Percentiles rank a stretch among this genome's conserved stretches.
Evolutionary conservation across 2,113 vertebrate species (phyloP).

Genomic region (Arizona elegans): DNA sequence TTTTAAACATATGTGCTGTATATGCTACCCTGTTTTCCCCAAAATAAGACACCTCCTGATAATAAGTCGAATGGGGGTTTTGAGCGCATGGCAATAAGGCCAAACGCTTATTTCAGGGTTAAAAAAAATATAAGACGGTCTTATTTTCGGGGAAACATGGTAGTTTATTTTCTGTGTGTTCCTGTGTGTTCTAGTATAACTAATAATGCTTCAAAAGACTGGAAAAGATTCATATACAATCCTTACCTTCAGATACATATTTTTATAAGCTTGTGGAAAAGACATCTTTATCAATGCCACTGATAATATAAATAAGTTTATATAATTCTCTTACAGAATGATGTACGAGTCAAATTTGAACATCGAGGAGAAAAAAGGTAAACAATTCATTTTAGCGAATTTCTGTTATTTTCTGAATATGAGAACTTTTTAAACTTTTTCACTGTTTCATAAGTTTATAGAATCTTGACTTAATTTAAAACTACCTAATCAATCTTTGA

Average conservation of each 20-base stretch:
- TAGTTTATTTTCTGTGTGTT: neutral
- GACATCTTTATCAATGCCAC: neutral
- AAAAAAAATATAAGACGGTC: no score
- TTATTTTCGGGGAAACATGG: no score
- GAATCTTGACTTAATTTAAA: slow-evolving; percentile 10
- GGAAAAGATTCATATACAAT: neutral
- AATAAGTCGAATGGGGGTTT: no score
- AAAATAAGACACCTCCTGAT: no score
- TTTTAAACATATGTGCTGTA: neutral
- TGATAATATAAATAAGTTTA: neutral
- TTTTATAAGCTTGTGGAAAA: neutral
- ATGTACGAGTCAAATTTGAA: slow-evolving; percentile 97
- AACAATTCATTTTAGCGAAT: slow-evolving; percentile 32
- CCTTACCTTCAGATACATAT: neutral
- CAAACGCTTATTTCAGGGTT: no score
- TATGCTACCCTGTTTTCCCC: neutral
- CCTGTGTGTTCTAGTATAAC: neutral
- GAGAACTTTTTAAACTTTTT: slow-evolving; percentile 9
- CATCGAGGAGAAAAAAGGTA: slow-evolving; percentile 98
- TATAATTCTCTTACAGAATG: slow-evolving; percentile 77
- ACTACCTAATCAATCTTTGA: neutral
- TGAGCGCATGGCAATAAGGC: no score
- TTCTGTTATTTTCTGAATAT: neutral
- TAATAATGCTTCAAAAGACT: neutral
- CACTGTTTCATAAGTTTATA: slow-evolving; percentile 2